Base-by-base conservation (phyloP, 2,113 vertebrate species). In the Dipodomys ordii region DNA sequence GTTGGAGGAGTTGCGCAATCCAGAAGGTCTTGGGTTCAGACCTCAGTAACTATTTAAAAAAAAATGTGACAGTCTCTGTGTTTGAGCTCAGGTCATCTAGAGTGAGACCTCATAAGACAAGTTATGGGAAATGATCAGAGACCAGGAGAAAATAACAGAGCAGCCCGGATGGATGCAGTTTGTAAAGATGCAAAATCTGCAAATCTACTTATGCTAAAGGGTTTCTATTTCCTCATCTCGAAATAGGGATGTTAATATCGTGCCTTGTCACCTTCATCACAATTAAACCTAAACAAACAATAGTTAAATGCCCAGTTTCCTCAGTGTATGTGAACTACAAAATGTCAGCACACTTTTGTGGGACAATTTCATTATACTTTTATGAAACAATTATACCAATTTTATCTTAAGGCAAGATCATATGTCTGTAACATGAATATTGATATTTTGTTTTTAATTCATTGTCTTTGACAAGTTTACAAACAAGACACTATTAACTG, bases 381-480 rank as follows among this genome's bases (percentile, higher is more conserved):
- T 64, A 57, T 62, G 6, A 82, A 28, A 87, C 73, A 57, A 23
- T 69, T 74, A 69, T 86, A 18, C 71, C 81, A 69, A 78, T 91
- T 27, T 85, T n/a, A 77, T 64, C 82, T 53, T 88, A 72, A 85
- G 57, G 22, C 4, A 85, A 77, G 3, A 27, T 84, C 25, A 0
- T 67, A 27, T 87, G 8, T 35, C 39, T 16, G 25, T 76, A n/a
- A 83, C 18, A 53, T 84, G 25, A 44, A 53, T 62, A 72, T 20
- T 86, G 32, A 72, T 44, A 4, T 67, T 87, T 71, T 20, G 46
- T 23, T 76, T 65, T 82, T 23, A 87, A 44, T 53, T 27, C 23
- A 62, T 95, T 92, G 27, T 90, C 44, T 82, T 90, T 74, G 76
- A 82, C 74, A 60, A 73, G 25, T 95, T 94, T 95, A 35, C 83